These are phyloP conservation scores for Ciona savignyi DNA, from an alignment of 23 tunicate genomes.

Conservation along the genomic window DNA sequence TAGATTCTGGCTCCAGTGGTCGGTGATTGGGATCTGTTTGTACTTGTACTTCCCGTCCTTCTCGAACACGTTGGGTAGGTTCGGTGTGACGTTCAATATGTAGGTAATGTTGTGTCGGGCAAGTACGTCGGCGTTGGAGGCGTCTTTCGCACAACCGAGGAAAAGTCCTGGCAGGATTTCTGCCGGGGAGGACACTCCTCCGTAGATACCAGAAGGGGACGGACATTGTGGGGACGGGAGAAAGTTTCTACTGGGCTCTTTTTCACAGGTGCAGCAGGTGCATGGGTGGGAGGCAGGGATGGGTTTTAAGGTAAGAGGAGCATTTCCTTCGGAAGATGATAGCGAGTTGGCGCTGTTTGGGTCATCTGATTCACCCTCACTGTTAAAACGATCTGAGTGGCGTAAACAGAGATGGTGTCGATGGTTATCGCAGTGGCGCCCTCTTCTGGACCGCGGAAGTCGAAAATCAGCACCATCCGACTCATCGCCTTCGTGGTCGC, in stretches of 20 bases:
- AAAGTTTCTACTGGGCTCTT: neutral
- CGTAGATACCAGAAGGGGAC: conserved; percentile 40
- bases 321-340: conserved; percentile 27
- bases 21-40: conserved; percentile 94
- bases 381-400: conserved; percentile 44
- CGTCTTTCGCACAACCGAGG: conserved; percentile 91
- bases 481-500: conserved; percentile 49
- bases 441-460: neutral
- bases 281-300: conserved; percentile 14
- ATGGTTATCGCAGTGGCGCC: conserved; percentile 46
- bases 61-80: conserved; percentile 90
- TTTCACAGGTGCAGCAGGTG: conserved; percentile 19
- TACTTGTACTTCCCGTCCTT: conserved; percentile 54
- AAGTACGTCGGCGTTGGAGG: conserved; percentile 65
- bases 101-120: conserved; percentile 65
- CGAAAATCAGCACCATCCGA: conserved; percentile 11
- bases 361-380: conserved; percentile 87
- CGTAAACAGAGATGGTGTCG: conserved; percentile 32
- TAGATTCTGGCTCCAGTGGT: conserved; percentile 96
- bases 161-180: conserved; percentile 80
- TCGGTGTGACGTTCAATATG: conserved; percentile 90
- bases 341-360: conserved; percentile 43
- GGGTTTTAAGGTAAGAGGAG: conserved; percentile 22
- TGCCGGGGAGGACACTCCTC: conserved; percentile 50
- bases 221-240: conserved; percentile 24